Base-by-base conservation (phyloP, 2,888 invertebrate genomes). In the Stegana nigrithorax region DNA sequence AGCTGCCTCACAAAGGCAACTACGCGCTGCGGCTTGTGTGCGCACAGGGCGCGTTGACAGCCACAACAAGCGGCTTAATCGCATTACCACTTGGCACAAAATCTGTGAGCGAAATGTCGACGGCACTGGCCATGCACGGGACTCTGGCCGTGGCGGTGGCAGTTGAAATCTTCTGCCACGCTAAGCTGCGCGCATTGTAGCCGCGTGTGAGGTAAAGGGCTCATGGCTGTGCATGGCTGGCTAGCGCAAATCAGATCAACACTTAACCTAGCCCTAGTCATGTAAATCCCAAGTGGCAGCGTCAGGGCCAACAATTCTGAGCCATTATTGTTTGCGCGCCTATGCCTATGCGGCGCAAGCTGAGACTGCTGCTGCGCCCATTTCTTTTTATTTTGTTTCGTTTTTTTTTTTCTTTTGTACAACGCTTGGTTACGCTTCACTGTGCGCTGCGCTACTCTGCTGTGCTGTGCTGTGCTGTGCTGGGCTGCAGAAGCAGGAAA, bases 1-100 rank as follows among this genome's bases (percentile, higher is more conserved):
- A 77, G 81, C 81, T 79, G 77, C 79, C 78, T 77, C 81, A 77
- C 77, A 77, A 81, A 78, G 77, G 77, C 73, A 72, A 72, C 71
- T 68, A 57, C 71, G 61, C 27, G 58, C 25, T 29, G 8, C 36
- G 32, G 27, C 14, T 51, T 6, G 21, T 23, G 53, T 27, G 23
- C 7, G 47, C 39, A 32, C 39, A 60, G 23, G 53, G 32, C 80
- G 81, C 81, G 81, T 78, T 78, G 81, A 78, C 81, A 81, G 77
- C 80, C 80, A 78, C 81, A 78, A 78, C 78, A 81, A 78, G 81
- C 77, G 81, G 78, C 80, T 78, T 78, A 78, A 78, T 80, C 81
- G 80, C 78, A 81, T 78, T 81, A 78, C 57, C 47, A 63, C 63
- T 57, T 60, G 58, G 1, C 21, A 57, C 25, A 47, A 45, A 45